phyloP scores from a whole-genome alignment of 2,888 invertebrate genomes.

The Lapara coniferarum region DNA sequence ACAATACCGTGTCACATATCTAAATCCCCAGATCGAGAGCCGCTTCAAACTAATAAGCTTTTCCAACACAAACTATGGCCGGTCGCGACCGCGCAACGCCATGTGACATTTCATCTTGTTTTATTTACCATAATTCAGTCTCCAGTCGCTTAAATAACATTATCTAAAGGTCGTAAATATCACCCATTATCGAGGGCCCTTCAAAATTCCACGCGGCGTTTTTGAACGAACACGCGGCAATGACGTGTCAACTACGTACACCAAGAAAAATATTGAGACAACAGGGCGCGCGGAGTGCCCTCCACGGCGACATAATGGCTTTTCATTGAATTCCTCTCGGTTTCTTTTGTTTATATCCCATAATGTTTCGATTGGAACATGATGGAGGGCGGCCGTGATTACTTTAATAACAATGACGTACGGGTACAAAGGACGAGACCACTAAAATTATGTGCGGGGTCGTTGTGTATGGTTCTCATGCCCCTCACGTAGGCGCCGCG shows the following conservation, averaged over 20 bases:
- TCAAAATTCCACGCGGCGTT: conserved; percentile 79
- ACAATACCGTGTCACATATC: conserved; percentile 56
- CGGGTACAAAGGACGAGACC: conserved; percentile 75
- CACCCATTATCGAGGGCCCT: conserved; percentile 78
- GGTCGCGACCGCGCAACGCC: conserved; percentile 12
- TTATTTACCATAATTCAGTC: conserved; percentile 71
- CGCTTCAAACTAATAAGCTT: conserved; percentile 43
- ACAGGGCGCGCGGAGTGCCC: conserved; percentile 71
- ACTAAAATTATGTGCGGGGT: conserved; percentile 79
- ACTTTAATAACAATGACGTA: conserved; percentile 82
- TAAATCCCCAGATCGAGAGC: conserved; percentile 49
- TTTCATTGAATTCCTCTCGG: conserved; percentile 81
- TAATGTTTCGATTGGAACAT: conserved; percentile 81
- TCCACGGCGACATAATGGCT: conserved; percentile 80
- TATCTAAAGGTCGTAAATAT: conserved; percentile 81
- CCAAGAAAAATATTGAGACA: conserved; percentile 83
- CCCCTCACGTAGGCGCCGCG: conserved; percentile 69
- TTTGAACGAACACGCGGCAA: conserved; percentile 73
- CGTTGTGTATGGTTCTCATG: conserved; percentile 69
- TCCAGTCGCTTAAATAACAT: conserved; percentile 71
- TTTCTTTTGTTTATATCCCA: conserved; percentile 83
- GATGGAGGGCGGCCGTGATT: conserved; percentile 80
- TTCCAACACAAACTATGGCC: conserved; percentile 36
- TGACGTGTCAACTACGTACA: conserved; percentile 79
- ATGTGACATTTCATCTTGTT: conserved; percentile 60